phyloP scores from a whole-genome alignment of 1,140 invertebrate genomes.

The Nomia melanderi region DNA sequence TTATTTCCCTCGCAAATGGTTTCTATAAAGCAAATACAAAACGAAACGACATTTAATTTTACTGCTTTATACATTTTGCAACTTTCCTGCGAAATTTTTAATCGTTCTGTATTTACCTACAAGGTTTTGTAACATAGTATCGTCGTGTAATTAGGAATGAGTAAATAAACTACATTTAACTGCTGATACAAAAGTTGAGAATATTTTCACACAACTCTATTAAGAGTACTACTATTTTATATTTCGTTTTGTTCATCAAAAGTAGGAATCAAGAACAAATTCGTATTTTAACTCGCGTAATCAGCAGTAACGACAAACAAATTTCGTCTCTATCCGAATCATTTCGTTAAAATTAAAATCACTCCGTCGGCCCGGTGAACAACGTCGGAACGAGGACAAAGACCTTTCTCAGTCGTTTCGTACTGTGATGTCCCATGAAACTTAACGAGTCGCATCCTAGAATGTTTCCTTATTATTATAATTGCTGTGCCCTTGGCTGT shows the following conservation, averaged over 20 bases:
- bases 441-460: not conserved
- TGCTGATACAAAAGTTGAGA: no score
- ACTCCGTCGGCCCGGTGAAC: not conserved
- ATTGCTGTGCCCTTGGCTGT: not conserved
- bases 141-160: no score
- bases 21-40: no score
- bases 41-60: no score
- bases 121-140: no score
- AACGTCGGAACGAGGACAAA: slow-evolving; percentile 4
- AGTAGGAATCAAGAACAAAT: not conserved
- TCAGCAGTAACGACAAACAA: not conserved
- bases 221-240: no score
- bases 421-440: not conserved
- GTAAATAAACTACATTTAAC: no score
- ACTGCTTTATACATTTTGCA: no score
- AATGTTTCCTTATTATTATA: slow-evolving; percentile 42
- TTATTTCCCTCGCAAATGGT: no score
- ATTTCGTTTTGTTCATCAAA: not conserved
- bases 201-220: no score
- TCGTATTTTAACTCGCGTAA: not conserved
- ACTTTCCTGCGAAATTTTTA: no score
- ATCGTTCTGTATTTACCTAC: no score
- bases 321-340: not conserved
- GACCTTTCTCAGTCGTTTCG: not conserved
- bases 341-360: slow-evolving; percentile 27